phyloP scores from a whole-genome alignment of 1,140 invertebrate species.

The Cyclina sinensis region DNA sequence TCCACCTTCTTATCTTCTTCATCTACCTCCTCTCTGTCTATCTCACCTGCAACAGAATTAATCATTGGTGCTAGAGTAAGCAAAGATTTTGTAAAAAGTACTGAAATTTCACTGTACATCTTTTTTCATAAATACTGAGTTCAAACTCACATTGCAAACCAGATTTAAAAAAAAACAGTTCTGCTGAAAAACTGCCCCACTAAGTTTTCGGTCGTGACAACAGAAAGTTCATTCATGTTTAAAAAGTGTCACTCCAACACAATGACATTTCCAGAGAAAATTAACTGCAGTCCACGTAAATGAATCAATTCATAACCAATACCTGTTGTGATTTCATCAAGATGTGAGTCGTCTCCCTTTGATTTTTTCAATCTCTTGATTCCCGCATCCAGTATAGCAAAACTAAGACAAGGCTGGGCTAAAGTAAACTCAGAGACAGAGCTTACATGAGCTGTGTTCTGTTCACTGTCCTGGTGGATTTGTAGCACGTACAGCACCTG shows the following conservation, averaged over 20 bases:
- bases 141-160: too few species aligned
- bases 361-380: conserved; percentile 83
- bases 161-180: too few species aligned
- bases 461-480: conserved; percentile 89
- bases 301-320: neutral
- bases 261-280: too few species aligned
- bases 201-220: too few species aligned
- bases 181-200: too few species aligned
- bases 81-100: too few species aligned
- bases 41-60: conserved; percentile 73
- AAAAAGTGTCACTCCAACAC: too few species aligned
- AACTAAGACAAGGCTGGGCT: conserved; percentile 94
- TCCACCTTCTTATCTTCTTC: conserved; percentile 79
- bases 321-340: conserved; percentile 85
- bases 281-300: too few species aligned
- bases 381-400: conserved; percentile 94
- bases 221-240: too few species aligned
- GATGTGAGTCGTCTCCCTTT: conserved; percentile 77
- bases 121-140: too few species aligned
- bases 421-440: conserved; percentile 94
- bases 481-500: conserved; percentile 93
- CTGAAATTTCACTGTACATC: too few species aligned
- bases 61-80: too few species aligned
- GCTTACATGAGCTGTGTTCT: conserved; percentile 88
- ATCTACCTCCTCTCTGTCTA: conserved; percentile 84